Base-by-base conservation (phyloP, 2,888 invertebrate genomes). In the Eurytoma adleriae region DNA sequence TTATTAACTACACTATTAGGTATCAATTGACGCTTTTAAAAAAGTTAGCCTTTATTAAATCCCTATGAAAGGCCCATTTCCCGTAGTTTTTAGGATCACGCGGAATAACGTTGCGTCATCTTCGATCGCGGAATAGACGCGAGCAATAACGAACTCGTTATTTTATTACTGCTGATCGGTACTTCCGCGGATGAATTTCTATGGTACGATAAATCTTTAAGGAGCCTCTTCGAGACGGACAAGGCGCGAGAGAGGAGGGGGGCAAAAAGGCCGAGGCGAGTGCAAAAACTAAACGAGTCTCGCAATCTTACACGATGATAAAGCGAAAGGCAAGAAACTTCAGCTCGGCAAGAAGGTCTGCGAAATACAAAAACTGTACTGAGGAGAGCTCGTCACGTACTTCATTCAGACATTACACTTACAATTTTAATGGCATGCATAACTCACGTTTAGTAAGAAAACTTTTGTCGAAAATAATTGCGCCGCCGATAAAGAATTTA, bases 271-370 rank as follows among this genome's bases (percentile, higher is more conserved):
- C 48, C 7, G 18, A 57, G 18, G 18, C 7, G 18, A 57, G 18
- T 5, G 18, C 14, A 70, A 70, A 62, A 77, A 10, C 48, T 50
- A 71, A 66, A 48, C 59, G 67, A 64, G 56, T 71, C 64, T 48
- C 48, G 59, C 40, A 72, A 78, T 54, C 64, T 78, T 54, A 61
- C 14, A 72, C 48, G 59, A 78, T 67, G 78, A 78, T 78, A 78
- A 78, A 68, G 73, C 50, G 24, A 50, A 62, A 24, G 24, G 68
- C 66, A 80, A 80, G 50, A 70, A 75, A 76, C 57, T 68, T 68
- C 27, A 54, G 50, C 68, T 14, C 30, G n/a, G 74, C 57, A 48
- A 74, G 57, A 66, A 66, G 64, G 48, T 64, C 64, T 30, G 40
- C 40, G 64, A 64, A 40, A 40, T 48, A 64, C 64, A 64, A 64